Evolutionary conservation across 2,888 invertebrate genomes (phyloP).

Genomic region (Ypsolopha sequella): DNA sequence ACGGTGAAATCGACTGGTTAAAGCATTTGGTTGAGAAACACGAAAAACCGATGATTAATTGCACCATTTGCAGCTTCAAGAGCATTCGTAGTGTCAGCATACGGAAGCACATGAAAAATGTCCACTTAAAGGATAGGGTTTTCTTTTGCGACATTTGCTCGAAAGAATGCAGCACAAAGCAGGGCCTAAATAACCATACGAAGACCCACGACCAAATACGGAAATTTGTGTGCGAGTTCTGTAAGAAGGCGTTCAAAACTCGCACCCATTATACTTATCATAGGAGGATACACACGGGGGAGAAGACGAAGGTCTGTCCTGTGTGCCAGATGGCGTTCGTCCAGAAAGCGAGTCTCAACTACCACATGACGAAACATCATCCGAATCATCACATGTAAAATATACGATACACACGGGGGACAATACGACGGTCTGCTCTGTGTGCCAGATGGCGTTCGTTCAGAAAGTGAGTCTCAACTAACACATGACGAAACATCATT

Average conservation of each 20-base stretch:
- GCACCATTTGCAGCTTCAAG: constrained; percentile 15
- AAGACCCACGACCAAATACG: constrained; percentile 17
- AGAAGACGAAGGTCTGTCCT: constrained; percentile 43
- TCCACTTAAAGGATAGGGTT: background rate
- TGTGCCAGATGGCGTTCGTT: constrained; percentile 9
- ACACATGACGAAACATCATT: constrained; percentile 12
- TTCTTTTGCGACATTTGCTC: constrained; percentile 4
- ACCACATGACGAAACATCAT: constrained; percentile 7
- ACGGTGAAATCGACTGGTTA: background rate
- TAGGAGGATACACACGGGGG: constrained; percentile 33
- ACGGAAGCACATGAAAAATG: background rate
- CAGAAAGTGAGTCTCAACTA: constrained; percentile 12
- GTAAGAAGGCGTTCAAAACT: constrained; percentile 25
- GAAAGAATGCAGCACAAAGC: background rate
- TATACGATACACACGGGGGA: constrained; percentile 11
- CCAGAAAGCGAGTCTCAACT: constrained; percentile 12
- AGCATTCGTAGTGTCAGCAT: background rate
- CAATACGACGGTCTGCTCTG: constrained; percentile 8
- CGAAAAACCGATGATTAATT: constrained; percentile 11
- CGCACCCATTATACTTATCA: constrained; percentile 10
- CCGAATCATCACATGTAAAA: background rate
- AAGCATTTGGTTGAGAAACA: constrained; percentile 6
- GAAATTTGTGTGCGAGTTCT: constrained; percentile 22
- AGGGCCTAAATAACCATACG: constrained; percentile 10
- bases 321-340: constrained; percentile 43